Base-by-base conservation (phyloP, 2,113 vertebrate species). In the Clarias macrocephalus region DNA sequence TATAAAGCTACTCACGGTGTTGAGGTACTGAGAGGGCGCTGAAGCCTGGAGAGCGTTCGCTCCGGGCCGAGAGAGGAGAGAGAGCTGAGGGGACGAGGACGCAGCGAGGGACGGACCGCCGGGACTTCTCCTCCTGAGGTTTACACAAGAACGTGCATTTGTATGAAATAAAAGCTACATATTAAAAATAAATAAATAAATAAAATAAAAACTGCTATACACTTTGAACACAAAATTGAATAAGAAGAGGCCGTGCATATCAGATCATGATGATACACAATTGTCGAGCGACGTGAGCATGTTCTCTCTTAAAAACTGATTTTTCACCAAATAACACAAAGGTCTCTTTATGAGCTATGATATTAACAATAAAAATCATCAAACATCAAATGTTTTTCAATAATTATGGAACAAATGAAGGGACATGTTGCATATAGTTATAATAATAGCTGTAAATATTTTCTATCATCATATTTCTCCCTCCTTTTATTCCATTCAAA, bases 31-130 rank as follows among this genome's bases (percentile, higher is more conserved):
- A 19, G 93, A 87, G 5, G 93, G 88, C 42, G 92, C 86, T 0
- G 94, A 91, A 0, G 94, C 91, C 91, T 95, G 95, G 1, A 95
- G 90, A 16, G 94, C 57, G 80, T 91, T 93, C 9, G 92, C 92
- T 75, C 93, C 92, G 59, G 94, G 73, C 33, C 93, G 94, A 77
- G 95, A 94, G n/a, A 95, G 89, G 73, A 95, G 91, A n/a, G 95
- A 93, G 42, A 95, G 92, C 85, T 95, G 95, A 84, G 94, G 89
- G 18, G 95, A 94, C 21, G 91, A 90, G 1, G 94, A 93, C 0
- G 95, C 92, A 0, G 93, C 90, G 15, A 94, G 91, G 37, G 93
- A 89, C 81, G 93, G 93, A 0, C 89, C 86, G 0, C 94, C 93
- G 1, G 95, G 94, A 91, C 92, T 95, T 85, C 89, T 92, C 80